Evolutionary conservation across 2,113 vertebrate genomes (phyloP), one percentile per base, ranked within the genome.

Genomic region (Athene cunicularia): DNA sequence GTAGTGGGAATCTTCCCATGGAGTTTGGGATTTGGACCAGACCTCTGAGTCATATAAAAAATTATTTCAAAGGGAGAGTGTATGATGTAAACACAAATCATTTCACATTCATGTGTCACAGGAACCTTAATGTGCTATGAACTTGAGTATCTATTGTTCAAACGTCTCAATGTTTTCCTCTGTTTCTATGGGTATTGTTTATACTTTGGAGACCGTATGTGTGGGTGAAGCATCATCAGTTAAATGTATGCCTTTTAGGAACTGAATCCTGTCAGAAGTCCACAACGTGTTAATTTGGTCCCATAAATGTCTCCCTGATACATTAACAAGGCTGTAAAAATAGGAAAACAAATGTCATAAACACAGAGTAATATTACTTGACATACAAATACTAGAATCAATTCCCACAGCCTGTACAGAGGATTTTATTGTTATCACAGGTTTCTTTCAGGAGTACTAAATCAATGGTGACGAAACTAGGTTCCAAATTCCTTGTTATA

Each of bases 91-190:
- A 72, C 39, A 84, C 68, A 84, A 94, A 91, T 70, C 20, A 84
- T 50, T 68, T 71, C 55, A 59, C 18, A 28, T 64, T 53, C 24
- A 55, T 89, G 73, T 93, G 80, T 74, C 70, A 45, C 73, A 72
- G 76, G 80, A 94, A 70, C 63, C 59, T 86, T 80, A 62, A 88
- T 80, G 75, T 80, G 59, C 67, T 28, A 14, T 70, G 75, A 75
- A 49, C 56, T 79, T 52, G 52, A 85, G 14, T 75, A n/a, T 85
- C 93, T 96, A 71, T 95, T 96, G 76, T 96, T 97, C 58, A 74
- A 37, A 32, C 17, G 27, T 87, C 60, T 85, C 24, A 39, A 0
- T 80, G 49, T 90, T 96, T 88, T 8, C 52, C 24, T 93, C 91
- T 95, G 77, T 93, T 88, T 94, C 84, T 59, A 15, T 90, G 90